A percentile compares a stretch with the other conserved stretches of the same genome.
Conservation (phyloP, 2,797 vertebrate species). For the Malacoctenus gilli region DNA sequence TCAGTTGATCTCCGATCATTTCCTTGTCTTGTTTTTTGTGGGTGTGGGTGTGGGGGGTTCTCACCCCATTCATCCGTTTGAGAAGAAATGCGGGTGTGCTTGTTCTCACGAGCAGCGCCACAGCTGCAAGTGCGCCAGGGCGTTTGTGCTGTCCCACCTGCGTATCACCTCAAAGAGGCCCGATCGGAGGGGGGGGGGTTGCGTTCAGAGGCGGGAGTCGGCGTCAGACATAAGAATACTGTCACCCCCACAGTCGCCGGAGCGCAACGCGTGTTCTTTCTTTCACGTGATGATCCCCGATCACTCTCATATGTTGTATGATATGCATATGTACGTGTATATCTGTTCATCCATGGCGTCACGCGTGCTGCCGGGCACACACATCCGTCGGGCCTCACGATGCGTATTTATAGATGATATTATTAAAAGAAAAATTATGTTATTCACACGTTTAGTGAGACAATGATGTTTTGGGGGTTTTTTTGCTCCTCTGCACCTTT, state of each 20-base stretch:
- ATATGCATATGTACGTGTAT: constrained; percentile 75
- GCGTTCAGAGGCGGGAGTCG: too few relatives aligned
- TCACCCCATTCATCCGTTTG: too few relatives aligned
- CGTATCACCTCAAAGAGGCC: too few relatives aligned
- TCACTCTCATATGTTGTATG: constrained; percentile 71
- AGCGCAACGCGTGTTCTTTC: constrained; percentile 73
- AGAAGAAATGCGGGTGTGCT: too few relatives aligned
- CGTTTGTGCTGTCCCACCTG: too few relatives aligned
- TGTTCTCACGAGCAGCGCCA: too few relatives aligned
- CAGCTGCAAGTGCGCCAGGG: too few relatives aligned
- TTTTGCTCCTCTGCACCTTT: constrained; percentile 65
- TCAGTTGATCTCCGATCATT: constrained; percentile 40
- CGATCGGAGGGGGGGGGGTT: too few relatives aligned
- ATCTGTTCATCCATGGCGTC: constrained; percentile 76
- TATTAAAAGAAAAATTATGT: constrained; percentile 66
- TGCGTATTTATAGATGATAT: constrained; percentile 80
- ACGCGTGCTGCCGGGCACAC: constrained; percentile 53
- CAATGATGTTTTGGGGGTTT: constrained; percentile 64
- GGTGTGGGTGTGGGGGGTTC: too few relatives aligned
- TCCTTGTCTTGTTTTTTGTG: neutral
- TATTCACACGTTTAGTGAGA: constrained; percentile 74
- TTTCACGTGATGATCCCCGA: constrained; percentile 72
- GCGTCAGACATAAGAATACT: too few relatives aligned
- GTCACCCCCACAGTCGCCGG: constrained; percentile 39
- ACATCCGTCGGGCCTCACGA: constrained; percentile 58